These are phyloP conservation scores for Cryptoblepharus egeriae DNA, from an alignment of 2,797 vertebrate species.

Conservation along the genomic window DNA sequence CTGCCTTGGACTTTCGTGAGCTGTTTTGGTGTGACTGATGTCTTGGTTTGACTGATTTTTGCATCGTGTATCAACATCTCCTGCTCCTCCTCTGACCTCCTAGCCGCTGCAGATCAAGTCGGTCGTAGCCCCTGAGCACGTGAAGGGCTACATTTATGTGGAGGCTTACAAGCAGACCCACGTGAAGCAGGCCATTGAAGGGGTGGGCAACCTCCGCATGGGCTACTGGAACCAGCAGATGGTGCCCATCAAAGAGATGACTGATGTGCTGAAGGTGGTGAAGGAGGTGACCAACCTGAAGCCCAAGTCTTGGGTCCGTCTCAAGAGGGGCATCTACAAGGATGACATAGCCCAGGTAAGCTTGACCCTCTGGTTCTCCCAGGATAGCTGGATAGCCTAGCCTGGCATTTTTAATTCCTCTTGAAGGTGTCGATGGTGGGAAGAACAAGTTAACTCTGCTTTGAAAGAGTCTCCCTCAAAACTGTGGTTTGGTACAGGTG, in stretches of 20 bases:
- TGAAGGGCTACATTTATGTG: constrained; percentile 95
- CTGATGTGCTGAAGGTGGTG: constrained; percentile 95
- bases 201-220: constrained; percentile 94
- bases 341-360: constrained; percentile 96
- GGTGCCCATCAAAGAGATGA: constrained; percentile 99
- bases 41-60: no score
- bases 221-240: constrained; percentile 99
- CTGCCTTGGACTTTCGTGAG: accelerated
- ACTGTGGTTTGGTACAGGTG: constrained; percentile 77
- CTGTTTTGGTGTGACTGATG: no score
- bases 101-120: constrained; percentile 96
- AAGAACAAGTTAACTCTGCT: accelerated
- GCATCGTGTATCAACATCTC: accelerated
- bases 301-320: constrained; percentile 96
- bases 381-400: no score
- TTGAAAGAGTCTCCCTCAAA: no score
- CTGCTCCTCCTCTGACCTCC: not conserved
- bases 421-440: no score
- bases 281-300: constrained; percentile 98
- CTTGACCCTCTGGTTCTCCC: not conserved
- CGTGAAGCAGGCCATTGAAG: constrained; percentile 95
- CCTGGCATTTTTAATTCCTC: no score
- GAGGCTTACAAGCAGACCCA: constrained; percentile 98
- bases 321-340: constrained; percentile 96
- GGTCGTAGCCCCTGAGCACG: constrained; percentile 93